Conservation (phyloP, 1,140 invertebrate genomes). For the Heliothis virescens region DNA sequence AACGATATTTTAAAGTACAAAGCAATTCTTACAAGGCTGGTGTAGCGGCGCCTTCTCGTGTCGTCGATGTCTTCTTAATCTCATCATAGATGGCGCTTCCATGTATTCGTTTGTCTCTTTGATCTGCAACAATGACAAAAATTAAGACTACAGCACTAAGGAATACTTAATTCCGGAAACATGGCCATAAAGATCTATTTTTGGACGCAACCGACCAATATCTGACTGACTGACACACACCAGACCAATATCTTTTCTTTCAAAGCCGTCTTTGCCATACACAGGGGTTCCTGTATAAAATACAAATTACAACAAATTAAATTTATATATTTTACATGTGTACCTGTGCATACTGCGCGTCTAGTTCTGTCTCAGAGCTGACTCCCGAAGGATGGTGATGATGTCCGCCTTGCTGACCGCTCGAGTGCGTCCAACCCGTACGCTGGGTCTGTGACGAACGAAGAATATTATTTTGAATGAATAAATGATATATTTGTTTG, state of each 20-base stretch:
- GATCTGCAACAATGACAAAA: slow-evolving; percentile 63
- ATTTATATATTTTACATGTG: too few species aligned
- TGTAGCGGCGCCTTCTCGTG: slow-evolving; percentile 78
- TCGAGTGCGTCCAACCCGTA: slow-evolving; percentile 72
- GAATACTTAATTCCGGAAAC: too few species aligned
- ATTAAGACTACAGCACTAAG: not conserved
- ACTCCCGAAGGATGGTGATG: slow-evolving; percentile 84
- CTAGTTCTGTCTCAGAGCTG: slow-evolving; percentile 84
- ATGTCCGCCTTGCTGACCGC: slow-evolving; percentile 71
- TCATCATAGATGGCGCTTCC: slow-evolving; percentile 82
- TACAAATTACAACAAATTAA: too few species aligned
- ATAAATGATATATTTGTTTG: too few species aligned
- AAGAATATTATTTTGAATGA: too few species aligned
- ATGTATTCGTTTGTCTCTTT: slow-evolving; percentile 82
- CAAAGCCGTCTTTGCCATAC: too few species aligned
- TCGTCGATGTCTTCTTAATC: slow-evolving; percentile 75
- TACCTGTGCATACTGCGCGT: slow-evolving; percentile 85
- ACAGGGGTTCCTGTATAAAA: too few species aligned
- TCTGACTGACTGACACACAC: too few species aligned
- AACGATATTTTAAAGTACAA: slow-evolving; percentile 12
- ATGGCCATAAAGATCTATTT: too few species aligned
- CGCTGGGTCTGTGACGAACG: slow-evolving; percentile 54
- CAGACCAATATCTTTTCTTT: too few species aligned
- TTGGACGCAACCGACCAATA: too few species aligned
- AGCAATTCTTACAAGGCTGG: slow-evolving; percentile 73